Conservation (phyloP, 2,797 vertebrate genomes). For the Monodelphis domestica region DNA sequence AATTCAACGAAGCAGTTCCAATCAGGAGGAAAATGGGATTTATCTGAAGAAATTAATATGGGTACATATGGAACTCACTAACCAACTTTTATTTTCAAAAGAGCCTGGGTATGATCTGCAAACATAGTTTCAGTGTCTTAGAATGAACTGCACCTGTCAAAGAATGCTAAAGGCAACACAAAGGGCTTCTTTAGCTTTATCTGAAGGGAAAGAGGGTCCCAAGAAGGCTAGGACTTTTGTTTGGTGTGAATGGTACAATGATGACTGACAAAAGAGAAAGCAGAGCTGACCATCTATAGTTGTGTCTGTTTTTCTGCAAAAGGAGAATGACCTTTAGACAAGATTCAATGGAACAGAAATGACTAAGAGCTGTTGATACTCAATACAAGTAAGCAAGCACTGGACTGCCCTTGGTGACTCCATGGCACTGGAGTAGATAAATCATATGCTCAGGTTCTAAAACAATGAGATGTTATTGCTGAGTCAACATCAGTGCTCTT, state of each 20-base stretch:
- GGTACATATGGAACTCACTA: not conserved
- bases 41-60: not conserved
- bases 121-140: not conserved
- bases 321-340: not conserved
- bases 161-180: not conserved
- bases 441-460: not conserved
- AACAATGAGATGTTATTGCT: not conserved
- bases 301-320: not conserved
- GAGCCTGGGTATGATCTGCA: not conserved
- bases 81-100: not conserved
- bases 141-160: not conserved
- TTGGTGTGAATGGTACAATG: not conserved
- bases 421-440: not conserved
- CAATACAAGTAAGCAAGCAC: not conserved
- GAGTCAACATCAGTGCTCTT: not conserved
- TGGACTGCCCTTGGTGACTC: not conserved
- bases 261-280: not conserved
- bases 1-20: not conserved
- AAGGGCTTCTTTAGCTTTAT: not conserved
- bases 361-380: not conserved
- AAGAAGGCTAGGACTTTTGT: not conserved
- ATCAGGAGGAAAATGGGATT: not conserved
- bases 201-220: too few species aligned
- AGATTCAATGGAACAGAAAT: not conserved
- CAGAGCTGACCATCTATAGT: not conserved